phyloP scores from a whole-genome alignment of 2,888 invertebrate species.

The Prenolepis imparis region DNA sequence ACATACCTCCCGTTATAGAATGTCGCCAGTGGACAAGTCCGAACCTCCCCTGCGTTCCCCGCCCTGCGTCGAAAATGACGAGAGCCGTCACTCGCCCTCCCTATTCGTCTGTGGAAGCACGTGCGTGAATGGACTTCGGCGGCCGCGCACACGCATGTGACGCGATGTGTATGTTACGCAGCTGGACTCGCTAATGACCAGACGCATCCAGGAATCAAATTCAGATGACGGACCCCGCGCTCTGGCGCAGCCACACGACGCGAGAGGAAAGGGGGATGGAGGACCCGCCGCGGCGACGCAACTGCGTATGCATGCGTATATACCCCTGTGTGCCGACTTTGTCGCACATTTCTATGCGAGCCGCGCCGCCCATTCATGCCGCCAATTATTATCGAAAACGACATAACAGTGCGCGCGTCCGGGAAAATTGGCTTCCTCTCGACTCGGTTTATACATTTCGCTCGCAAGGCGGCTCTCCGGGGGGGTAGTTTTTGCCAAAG shows the following conservation, averaged over 20 bases:
- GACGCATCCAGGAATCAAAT: constrained; percentile 81
- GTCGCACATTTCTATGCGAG: constrained; percentile 72
- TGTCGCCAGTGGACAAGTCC: constrained; percentile 52
- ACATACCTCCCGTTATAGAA: constrained; percentile 46
- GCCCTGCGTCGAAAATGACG: constrained; percentile 64
- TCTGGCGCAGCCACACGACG: constrained; percentile 38
- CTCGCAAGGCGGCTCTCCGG: constrained; percentile 50
- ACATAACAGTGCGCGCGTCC: constrained; percentile 70
- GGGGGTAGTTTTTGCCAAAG: constrained; percentile 65
- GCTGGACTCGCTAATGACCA: constrained; percentile 81
- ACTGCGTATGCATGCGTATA: background rate
- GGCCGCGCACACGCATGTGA: constrained; percentile 23
- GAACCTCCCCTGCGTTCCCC: constrained; percentile 41
- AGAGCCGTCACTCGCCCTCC: constrained; percentile 58
- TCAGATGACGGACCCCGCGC: constrained; percentile 71
- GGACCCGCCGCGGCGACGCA: constrained; percentile 42
- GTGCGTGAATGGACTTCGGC: constrained; percentile 70
- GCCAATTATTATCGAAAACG: constrained; percentile 81
- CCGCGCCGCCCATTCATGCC: constrained; percentile 78
- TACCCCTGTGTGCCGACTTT: background rate
- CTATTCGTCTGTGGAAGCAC: constrained; percentile 40
- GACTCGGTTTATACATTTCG: constrained; percentile 68
- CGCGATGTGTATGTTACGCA: constrained; percentile 63
- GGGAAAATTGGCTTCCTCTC: constrained; percentile 78
- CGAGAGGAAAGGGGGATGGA: background rate